Evolutionary conservation across 2,113 vertebrate genomes (phyloP).

Genomic region (Argyrosomus japonicus): DNA sequence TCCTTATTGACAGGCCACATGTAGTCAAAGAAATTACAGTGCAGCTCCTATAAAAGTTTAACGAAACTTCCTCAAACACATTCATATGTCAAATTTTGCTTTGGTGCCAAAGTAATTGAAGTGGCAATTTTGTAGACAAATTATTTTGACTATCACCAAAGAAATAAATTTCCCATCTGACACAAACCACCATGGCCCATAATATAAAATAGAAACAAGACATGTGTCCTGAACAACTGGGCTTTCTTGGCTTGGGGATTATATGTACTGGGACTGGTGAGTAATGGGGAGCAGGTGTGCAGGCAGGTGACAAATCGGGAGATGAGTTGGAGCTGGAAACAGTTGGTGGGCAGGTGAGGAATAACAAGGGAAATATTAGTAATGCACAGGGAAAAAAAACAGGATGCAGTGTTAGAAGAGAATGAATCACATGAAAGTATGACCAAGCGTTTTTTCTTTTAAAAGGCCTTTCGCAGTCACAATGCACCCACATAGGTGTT

Average conservation of each 20-base stretch:
- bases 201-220: not conserved
- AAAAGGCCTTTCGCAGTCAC: not conserved
- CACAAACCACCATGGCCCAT: not conserved
- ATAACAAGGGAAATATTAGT: slow-evolving; percentile 16
- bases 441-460: not conserved
- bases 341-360: slow-evolving; percentile 37
- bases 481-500: slow-evolving; percentile 32
- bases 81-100: slow-evolving; percentile 7
- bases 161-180: not conserved
- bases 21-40: slow-evolving; percentile 11
- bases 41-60: not conserved
- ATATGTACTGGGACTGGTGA: slow-evolving; percentile 20
- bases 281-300: slow-evolving; percentile 52
- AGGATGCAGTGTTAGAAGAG: not conserved
- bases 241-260: not conserved
- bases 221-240: not conserved
- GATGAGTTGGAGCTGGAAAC: slow-evolving; percentile 5
- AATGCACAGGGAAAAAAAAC: slow-evolving; percentile 1
- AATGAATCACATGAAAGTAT: slow-evolving; percentile 37
- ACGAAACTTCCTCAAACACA: not conserved
- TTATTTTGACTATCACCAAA: slow-evolving; percentile 6
- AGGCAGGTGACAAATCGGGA: slow-evolving; percentile 38
- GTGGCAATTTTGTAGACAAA: not conserved
- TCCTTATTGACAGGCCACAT: slow-evolving; percentile 14
- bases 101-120: not conserved